Evolutionary conservation across 37 sponge, comb jelly and placozoan species (phyloP).

Genomic region (Haliclona indistincta): DNA sequence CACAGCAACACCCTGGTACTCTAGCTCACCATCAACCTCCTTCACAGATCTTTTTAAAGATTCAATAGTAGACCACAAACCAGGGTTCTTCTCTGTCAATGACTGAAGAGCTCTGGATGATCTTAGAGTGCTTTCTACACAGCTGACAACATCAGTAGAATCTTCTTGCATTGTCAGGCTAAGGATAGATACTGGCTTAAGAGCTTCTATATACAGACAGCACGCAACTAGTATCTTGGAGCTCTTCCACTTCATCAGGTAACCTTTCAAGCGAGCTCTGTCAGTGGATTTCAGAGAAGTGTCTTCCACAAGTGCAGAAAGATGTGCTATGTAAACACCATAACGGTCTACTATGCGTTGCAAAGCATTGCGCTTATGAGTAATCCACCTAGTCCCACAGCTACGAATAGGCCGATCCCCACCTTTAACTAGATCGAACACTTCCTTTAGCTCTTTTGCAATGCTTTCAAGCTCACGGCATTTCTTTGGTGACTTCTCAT

Average conservation of each 20-base stretch:
- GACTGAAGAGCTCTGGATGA: no score
- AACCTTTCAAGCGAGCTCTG: conserved; percentile 10
- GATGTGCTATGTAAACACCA: conserved; percentile 14
- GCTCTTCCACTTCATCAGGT: conserved; percentile 12
- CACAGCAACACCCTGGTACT: no score
- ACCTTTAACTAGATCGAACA: not conserved
- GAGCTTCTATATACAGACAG: conserved; percentile 3
- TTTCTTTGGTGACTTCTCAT: conserved; percentile 30
- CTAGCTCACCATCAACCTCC: no score
- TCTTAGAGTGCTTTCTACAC: no score
- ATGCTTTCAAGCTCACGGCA: conserved; percentile 10
- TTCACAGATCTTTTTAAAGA: no score
- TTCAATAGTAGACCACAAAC: no score
- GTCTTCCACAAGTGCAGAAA: not conserved
- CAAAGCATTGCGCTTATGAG: conserved; percentile 24
- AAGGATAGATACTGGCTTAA: conserved; percentile 22
- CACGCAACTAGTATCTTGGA: conserved; percentile 2
- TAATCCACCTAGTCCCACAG: conserved; percentile 14
- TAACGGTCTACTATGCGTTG: conserved; percentile 32
- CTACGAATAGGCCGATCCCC: conserved; percentile 15
- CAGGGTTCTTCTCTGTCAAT: no score
- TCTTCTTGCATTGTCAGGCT: conserved; percentile 30
- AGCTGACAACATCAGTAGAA: no score
- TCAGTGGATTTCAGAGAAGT: conserved; percentile 7
- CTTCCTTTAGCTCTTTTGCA: conserved; percentile 9